Percentiles rank a stretch among this genome's conserved stretches.
phyloP scores from a whole-genome alignment of 2,888 invertebrate species.

The Agonopterix subpropinquella region DNA sequence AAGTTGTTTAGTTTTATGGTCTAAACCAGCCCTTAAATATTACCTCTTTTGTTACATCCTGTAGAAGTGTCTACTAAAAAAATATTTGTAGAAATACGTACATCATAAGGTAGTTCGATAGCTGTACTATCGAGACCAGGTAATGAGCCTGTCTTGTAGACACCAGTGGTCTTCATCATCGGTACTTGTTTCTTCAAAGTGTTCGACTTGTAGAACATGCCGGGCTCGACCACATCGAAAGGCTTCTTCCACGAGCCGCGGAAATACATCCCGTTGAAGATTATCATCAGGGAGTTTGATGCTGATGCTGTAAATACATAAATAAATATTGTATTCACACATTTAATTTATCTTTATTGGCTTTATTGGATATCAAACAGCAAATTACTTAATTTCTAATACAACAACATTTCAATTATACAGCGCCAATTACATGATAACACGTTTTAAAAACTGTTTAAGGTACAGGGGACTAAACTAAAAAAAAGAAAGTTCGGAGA shows the following conservation, averaged over 20 bases:
- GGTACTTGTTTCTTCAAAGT: constrained; percentile 76
- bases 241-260: constrained; percentile 84
- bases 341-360: too few relatives aligned
- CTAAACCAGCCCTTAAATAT: too few relatives aligned
- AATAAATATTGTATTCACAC: too few relatives aligned
- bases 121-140: constrained; percentile 80
- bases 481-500: too few relatives aligned
- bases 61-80: background rate
- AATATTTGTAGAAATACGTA: constrained; percentile 41
- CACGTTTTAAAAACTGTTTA: too few relatives aligned
- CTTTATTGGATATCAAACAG: too few relatives aligned
- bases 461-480: too few relatives aligned
- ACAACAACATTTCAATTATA: too few relatives aligned
- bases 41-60: background rate
- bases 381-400: too few relatives aligned
- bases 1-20: too few relatives aligned
- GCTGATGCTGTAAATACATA: constrained; percentile 37
- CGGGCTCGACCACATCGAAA: constrained; percentile 73
- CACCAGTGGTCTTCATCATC: constrained; percentile 81
- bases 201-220: constrained; percentile 79
- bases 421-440: too few relatives aligned
- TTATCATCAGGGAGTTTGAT: constrained; percentile 77
- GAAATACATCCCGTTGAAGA: constrained; percentile 87
- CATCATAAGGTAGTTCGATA: constrained; percentile 84
- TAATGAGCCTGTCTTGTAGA: constrained; percentile 77